These are phyloP conservation scores for Toxonevra muliebris DNA, from an alignment of 2,888 invertebrate genomes.

Conservation along the genomic window DNA sequence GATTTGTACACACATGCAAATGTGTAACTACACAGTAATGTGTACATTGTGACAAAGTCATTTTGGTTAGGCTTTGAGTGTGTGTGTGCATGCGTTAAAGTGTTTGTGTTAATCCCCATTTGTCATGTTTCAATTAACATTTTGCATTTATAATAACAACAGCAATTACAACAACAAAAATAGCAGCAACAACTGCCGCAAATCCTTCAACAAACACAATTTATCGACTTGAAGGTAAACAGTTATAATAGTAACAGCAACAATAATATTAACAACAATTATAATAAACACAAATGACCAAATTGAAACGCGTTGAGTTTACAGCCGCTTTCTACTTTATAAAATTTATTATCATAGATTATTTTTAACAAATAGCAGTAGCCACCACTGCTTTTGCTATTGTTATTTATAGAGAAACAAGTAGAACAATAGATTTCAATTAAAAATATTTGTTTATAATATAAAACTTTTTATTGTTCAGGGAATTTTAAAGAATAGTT, in stretches of 20 bases:
- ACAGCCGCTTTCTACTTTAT: no score
- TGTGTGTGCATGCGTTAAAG: constrained; percentile 3
- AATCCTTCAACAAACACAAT: not conserved
- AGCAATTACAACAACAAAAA: constrained; percentile 1
- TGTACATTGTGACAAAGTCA: no score
- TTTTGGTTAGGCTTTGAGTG: not conserved
- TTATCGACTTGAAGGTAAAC: not conserved
- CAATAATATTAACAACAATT: not conserved
- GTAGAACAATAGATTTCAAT: no score
- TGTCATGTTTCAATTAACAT: constrained; percentile 22
- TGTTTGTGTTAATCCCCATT: constrained; percentile 11
- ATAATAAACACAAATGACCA: no score
- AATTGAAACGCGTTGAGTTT: no score
- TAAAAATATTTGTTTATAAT: no score
- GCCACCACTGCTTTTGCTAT: constrained; percentile 7
- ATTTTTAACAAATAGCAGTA: not conserved
- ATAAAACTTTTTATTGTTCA: no score
- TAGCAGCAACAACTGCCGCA: no score
- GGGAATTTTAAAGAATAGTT: no score
- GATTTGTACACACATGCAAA: not conserved
- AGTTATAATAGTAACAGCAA: not conserved
- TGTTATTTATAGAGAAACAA: constrained; percentile 3
- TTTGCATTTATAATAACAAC: constrained; percentile 18
- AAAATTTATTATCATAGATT: no score
- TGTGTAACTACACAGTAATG: not conserved